Percentiles rank a stretch among this genome's conserved stretches.
Conservation (phyloP, 2,113 vertebrate species). For the Cyrtonyx montezumae region DNA sequence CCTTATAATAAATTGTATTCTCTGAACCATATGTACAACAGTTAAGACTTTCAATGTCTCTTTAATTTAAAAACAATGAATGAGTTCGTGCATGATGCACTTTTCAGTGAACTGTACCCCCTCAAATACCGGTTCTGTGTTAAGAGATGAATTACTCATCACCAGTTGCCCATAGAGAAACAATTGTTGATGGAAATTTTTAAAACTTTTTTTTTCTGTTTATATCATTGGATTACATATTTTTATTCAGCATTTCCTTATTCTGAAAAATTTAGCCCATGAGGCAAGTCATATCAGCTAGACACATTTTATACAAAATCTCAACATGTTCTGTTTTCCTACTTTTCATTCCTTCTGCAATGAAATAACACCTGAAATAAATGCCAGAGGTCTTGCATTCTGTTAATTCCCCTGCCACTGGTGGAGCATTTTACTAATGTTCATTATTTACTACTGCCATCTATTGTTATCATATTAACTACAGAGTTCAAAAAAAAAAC, state of each 20-base stretch:
- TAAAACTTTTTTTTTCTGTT: not conserved
- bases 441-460: not conserved
- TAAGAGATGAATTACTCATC: not conserved
- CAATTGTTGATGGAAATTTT: not conserved
- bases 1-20: not conserved
- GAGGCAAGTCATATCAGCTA: not conserved
- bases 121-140: not conserved
- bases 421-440: not conserved
- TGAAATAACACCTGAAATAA: not conserved
- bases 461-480: not conserved
- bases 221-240: not conserved
- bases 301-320: not conserved
- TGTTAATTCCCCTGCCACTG: not conserved
- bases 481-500: not conserved
- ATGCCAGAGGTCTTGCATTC: not conserved
- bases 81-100: not conserved
- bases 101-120: not conserved
- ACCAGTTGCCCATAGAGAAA: not conserved
- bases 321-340: not conserved
- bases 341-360: not conserved
- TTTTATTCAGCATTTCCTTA: not conserved
- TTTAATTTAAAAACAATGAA: not conserved
- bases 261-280: not conserved
- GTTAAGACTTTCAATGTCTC: not conserved
- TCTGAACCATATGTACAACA: not conserved